phyloP scores from a whole-genome alignment of 1,140 invertebrate genomes.

The Branchinecta lynchi region DNA sequence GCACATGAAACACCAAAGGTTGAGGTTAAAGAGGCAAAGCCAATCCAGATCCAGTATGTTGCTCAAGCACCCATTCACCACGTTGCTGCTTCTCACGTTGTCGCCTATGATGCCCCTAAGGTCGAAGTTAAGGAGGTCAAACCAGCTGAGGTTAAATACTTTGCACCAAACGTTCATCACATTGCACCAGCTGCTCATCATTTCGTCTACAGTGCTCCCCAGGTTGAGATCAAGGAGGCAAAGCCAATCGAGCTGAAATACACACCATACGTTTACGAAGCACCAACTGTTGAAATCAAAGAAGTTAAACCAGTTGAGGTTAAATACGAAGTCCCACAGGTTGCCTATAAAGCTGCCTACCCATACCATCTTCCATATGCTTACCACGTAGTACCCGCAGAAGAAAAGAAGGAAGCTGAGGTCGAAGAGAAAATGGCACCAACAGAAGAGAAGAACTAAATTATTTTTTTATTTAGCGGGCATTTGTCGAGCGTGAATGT shows the following conservation, averaged over 20 bases:
- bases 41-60: not conserved
- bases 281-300: not conserved
- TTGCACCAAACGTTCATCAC: not conserved
- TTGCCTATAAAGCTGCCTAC: not conserved
- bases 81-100: not conserved
- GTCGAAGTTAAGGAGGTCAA: not conserved
- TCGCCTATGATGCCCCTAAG: not conserved
- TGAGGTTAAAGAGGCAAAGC: not conserved
- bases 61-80: no score
- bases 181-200: not conserved
- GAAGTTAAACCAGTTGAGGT: constrained; percentile 3
- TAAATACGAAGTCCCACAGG: not conserved
- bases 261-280: not conserved
- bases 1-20: not conserved
- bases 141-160: not conserved
- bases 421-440: not conserved
- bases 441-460: not conserved
- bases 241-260: constrained; percentile 7
- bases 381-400: not conserved
- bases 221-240: not conserved
- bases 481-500: not conserved
- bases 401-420: not conserved
- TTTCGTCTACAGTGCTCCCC: not conserved
- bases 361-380: not conserved
- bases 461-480: not conserved